Evolutionary conservation across 2,888 invertebrate species (phyloP).

Genomic region (Chrysomela aeneicollis): DNA sequence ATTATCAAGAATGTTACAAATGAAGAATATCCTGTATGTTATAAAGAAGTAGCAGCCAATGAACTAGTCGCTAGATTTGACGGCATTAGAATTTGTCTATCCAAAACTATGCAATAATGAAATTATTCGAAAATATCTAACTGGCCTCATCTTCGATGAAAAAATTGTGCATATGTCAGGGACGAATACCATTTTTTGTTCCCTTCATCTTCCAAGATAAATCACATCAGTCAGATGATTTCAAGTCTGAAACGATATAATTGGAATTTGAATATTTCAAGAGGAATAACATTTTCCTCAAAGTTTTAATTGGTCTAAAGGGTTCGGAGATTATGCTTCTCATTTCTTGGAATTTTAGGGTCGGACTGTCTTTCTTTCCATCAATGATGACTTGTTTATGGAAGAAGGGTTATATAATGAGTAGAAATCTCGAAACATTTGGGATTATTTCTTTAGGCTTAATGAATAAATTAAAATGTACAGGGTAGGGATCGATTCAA

Average conservation of each 20-base stretch:
- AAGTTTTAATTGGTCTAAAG: slow-evolving; percentile 48
- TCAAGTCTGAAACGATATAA: slow-evolving; percentile 26
- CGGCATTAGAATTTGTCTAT: too few relatives aligned
- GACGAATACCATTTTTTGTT: not conserved
- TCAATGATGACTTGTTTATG: slow-evolving; percentile 42
- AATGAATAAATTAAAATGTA: slow-evolving; percentile 28
- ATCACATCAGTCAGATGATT: not conserved
- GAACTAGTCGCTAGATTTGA: too few relatives aligned
- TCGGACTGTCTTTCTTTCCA: slow-evolving; percentile 31
- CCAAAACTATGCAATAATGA: too few relatives aligned
- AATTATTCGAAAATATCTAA: too few relatives aligned
- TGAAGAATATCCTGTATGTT: too few relatives aligned
- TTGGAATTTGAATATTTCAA: slow-evolving; percentile 45
- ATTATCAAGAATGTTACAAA: too few relatives aligned
- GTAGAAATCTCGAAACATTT: slow-evolving; percentile 37
- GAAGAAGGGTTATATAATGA: slow-evolving; percentile 38
- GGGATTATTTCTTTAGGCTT: slow-evolving; percentile 37
- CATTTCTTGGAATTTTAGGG: slow-evolving; percentile 39
- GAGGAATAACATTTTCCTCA: slow-evolving; percentile 42
- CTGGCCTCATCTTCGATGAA: too few relatives aligned
- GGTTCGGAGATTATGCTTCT: slow-evolving; percentile 42
- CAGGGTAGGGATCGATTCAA: too few relatives aligned
- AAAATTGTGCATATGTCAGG: too few relatives aligned
- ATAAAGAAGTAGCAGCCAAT: too few relatives aligned
- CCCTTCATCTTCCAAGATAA: not conserved